Base-by-base conservation (phyloP, 1,140 invertebrate species). In the Nasonia longicornis region DNA sequence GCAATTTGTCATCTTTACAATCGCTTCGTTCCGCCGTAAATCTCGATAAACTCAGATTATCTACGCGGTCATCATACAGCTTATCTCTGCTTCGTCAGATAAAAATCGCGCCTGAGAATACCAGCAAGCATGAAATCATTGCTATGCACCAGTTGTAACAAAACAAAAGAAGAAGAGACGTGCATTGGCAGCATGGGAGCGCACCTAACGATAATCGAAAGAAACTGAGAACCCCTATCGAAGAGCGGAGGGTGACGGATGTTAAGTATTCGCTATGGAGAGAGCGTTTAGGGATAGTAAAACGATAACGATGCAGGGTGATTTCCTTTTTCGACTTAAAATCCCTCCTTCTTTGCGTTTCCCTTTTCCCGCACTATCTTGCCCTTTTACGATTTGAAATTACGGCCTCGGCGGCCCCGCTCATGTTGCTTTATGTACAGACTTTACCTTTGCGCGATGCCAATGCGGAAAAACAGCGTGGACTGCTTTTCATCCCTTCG, bases 361-460 rank as follows among this genome's bases (percentile, higher is more conserved):
- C 72, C 69, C 76, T 77, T 78, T 63, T 10, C 31, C 70, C 77
- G 52, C 79, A 66, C 83, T 84, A 48, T 74, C 72, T 74, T 22
- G 16, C 80, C 82, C 84, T 88, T 88, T 89, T 87, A 88, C 85
- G 84, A 75, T 80, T 77, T 64, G 78, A 85, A 88, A 89, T 88
- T 86, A 88, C 83, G 82, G 85, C 83, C 82, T 79, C 35, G 63
- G 78, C 72, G 70, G 80, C 83, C 80, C 83, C 4, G 31, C 83
- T 86, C 83, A 38, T 73, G 42, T 82, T 72, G 7, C 80, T 88
- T 89, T 89, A 89, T 85, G 83, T 80, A 83, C 81, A 82, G 82
- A 82, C 83, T 72, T 72, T 42, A 48, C 29, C 29, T 20, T 70
- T 35, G 16, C 67, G 2, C 31, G 26, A 70, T 38, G 69, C 31